Conservation (phyloP, 2,888 invertebrate species). For the Graphium colonna region DNA sequence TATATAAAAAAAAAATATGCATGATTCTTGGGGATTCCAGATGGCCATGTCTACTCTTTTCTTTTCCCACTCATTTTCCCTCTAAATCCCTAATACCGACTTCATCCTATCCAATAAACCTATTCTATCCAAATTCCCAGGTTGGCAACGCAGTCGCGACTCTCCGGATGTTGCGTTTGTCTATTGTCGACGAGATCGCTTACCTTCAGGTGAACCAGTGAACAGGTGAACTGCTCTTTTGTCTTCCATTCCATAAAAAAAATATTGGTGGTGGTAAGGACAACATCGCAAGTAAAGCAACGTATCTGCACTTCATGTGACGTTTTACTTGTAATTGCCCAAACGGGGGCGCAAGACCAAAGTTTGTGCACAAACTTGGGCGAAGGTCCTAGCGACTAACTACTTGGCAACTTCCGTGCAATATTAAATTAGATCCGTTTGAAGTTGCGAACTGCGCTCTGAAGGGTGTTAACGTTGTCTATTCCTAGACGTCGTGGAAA, state of each 20-base stretch:
- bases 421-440: slow-evolving; percentile 13
- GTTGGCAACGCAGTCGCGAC: too few species aligned
- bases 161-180: too few species aligned
- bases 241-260: too few species aligned
- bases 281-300: not conserved
- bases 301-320: not conserved
- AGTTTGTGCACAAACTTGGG: slow-evolving; percentile 8
- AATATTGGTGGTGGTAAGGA: too few species aligned
- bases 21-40: too few species aligned
- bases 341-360: not conserved
- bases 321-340: slow-evolving; percentile 1
- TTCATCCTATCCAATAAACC: too few species aligned
- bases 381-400: not conserved
- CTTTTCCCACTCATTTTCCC: too few species aligned
- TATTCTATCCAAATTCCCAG: too few species aligned
- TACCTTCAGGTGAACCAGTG: not conserved
- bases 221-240: not conserved
- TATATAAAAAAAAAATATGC: not conserved
- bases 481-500: not conserved
- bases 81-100: too few species aligned
- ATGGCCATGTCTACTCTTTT: too few species aligned
- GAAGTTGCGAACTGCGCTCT: slow-evolving; percentile 4
- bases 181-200: too few species aligned
- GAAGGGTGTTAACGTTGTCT: not conserved
- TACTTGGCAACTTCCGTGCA: not conserved